phyloP scores from a whole-genome alignment of 2,113 vertebrate species.

The Hippopotamus amphibius region DNA sequence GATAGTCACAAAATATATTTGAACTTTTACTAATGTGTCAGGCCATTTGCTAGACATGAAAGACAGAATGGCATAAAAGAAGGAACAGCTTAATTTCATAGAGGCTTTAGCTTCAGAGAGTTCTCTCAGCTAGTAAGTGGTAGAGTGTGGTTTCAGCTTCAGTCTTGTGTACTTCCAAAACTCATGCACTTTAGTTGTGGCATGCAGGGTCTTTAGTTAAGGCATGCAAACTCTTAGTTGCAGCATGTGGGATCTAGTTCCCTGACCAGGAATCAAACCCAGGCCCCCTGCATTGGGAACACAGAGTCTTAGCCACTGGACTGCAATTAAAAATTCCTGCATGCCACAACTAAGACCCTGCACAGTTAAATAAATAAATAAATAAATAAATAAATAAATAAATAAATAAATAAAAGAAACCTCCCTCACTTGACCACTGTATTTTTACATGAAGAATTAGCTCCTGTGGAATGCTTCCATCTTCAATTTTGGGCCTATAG shows the following conservation, averaged over 20 bases:
- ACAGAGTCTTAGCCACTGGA: no score
- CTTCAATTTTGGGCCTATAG: neutral
- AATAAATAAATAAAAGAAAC: neutral
- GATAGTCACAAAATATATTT: neutral
- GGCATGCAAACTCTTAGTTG: no score
- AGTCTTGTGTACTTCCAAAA: neutral
- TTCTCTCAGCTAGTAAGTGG: neutral
- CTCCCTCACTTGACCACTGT: neutral
- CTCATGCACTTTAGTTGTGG: neutral
- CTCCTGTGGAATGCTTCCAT: neutral
- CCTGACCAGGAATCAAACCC: no score
- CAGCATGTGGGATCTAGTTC: no score
- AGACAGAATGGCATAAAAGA: neutral
- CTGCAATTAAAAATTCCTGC: no score
- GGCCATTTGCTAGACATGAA: neutral
- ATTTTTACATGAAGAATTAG: slow-evolving; percentile 23
- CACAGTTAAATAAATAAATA: no score
- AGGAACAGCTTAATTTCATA: neutral
- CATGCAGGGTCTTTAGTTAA: no score
- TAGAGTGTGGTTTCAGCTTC: neutral
- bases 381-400: no score
- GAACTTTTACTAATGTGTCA: neutral
- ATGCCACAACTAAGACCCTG: no score
- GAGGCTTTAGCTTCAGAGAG: neutral
- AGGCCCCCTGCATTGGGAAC: no score